phyloP scores from a whole-genome alignment of 2,888 invertebrate genomes.

The Erebia aethiops region DNA sequence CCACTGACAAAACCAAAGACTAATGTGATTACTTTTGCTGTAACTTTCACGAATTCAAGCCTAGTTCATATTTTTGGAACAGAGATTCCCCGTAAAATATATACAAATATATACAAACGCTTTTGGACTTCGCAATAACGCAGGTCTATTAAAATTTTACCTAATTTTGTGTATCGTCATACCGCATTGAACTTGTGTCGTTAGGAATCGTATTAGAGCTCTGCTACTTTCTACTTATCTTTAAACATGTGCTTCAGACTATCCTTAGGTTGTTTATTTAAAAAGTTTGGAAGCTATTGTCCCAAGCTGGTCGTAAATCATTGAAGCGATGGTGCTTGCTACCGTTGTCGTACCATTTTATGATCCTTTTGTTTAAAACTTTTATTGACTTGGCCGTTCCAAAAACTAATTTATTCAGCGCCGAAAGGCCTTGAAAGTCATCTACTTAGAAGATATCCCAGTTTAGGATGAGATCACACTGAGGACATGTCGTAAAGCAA shows the following conservation, averaged over 20 bases:
- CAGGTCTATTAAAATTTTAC: background rate
- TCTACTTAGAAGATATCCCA: slow-evolving; percentile 56
- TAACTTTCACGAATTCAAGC: no score
- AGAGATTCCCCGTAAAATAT: no score
- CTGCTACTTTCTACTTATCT: slow-evolving; percentile 31
- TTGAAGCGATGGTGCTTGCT: slow-evolving; percentile 75
- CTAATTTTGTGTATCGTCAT: background rate
- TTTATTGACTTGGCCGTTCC: slow-evolving; percentile 77
- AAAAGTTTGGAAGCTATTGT: slow-evolving; percentile 73
- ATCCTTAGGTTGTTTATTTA: slow-evolving; percentile 75
- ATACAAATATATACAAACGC: no score
- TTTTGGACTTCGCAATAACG: no score
- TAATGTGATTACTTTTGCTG: no score
- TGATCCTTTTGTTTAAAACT: slow-evolving; percentile 83
- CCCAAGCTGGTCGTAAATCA: slow-evolving; percentile 75
- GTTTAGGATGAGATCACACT: slow-evolving; percentile 29
- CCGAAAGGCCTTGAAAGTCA: slow-evolving; percentile 69
- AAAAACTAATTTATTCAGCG: slow-evolving; percentile 82
- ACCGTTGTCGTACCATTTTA: slow-evolving; percentile 75
- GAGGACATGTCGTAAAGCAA: background rate
- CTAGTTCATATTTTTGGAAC: no score
- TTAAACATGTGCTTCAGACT: slow-evolving; percentile 58
- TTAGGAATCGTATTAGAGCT: background rate
- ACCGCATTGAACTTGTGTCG: background rate
- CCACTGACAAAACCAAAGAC: no score